Evolutionary conservation across 2,888 invertebrate species (phyloP).

Genomic region (Myopa tessellatipennis): DNA sequence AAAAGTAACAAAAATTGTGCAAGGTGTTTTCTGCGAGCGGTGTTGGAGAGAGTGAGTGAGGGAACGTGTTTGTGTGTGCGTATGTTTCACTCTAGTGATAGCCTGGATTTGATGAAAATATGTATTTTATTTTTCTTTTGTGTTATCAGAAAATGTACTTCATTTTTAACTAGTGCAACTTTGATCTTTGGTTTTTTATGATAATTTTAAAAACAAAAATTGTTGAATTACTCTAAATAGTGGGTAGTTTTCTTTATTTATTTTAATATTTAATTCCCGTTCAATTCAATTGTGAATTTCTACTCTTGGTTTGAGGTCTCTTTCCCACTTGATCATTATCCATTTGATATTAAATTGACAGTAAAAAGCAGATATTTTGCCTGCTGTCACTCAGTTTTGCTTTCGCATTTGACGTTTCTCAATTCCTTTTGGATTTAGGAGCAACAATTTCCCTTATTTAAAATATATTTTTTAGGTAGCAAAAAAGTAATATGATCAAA

Average conservation of each 20-base stretch:
- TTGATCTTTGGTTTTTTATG: too few species aligned
- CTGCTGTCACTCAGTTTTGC: conserved; percentile 16
- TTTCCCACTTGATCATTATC: not conserved
- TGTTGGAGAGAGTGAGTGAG: not conserved
- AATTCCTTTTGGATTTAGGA: not conserved
- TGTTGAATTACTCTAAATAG: not conserved
- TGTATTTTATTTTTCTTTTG: not conserved
- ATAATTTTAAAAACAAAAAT: not conserved
- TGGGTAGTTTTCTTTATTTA: not conserved
- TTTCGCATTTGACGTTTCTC: conserved; percentile 26
- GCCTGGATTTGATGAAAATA: not conserved
- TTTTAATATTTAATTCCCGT: not conserved
- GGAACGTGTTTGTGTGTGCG: not conserved
- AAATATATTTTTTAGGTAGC: not conserved
- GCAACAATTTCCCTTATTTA: not conserved
- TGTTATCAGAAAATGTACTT: not conserved
- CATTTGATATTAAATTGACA: not conserved
- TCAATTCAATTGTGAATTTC: conserved; percentile 14
- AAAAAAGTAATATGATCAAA: conserved; percentile 19
- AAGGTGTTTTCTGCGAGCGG: too few species aligned
- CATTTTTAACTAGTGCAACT: not conserved
- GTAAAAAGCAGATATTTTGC: not conserved
- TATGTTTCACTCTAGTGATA: not conserved
- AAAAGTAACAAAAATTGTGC: too few species aligned
- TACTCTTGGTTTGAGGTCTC: not conserved